Evolutionary conservation across 2,113 vertebrate species (phyloP).

Genomic region (Megaleporinus macrocephalus): DNA sequence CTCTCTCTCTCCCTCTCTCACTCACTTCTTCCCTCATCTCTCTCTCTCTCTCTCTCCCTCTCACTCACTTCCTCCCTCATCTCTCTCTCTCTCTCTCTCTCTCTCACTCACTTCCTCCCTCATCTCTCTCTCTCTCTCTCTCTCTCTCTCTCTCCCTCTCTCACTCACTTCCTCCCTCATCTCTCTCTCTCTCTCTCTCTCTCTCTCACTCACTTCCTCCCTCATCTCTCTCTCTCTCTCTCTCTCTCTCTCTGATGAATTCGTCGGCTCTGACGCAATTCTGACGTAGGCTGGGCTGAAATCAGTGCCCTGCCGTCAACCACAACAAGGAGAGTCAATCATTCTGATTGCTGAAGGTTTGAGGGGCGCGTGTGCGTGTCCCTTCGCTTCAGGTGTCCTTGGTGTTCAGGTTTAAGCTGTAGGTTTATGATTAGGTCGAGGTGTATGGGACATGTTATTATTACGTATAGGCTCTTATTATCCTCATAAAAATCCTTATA

Average conservation of each 20-base stretch:
- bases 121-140: conserved; percentile 11
- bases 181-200: conserved; percentile 1
- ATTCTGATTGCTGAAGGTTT: conserved; percentile 18
- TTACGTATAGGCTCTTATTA: too few species aligned
- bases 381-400: background rate
- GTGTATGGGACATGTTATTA: too few species aligned
- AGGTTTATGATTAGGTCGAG: too few species aligned
- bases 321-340: conserved; percentile 73
- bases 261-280: conserved; percentile 87
- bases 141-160: background rate
- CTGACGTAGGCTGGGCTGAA: conserved; percentile 88
- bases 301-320: conserved; percentile 75
- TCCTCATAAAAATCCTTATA: too few species aligned
- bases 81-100: conserved; percentile 1
- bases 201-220: too few species aligned
- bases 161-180: conserved; percentile 68
- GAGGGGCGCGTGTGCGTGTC: background rate
- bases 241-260: conserved; percentile 48
- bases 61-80: too few species aligned
- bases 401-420: too few species aligned
- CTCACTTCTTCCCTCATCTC: conserved; percentile 52
- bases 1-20: conserved; percentile 4
- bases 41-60: conserved; percentile 2
- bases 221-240: conserved; percentile 8
- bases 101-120: too few species aligned